Evolutionary conservation across 2,797 vertebrate species (phyloP), one percentile per base, ranked within the genome.

Genomic region (Phoeniculus purpureus): DNA sequence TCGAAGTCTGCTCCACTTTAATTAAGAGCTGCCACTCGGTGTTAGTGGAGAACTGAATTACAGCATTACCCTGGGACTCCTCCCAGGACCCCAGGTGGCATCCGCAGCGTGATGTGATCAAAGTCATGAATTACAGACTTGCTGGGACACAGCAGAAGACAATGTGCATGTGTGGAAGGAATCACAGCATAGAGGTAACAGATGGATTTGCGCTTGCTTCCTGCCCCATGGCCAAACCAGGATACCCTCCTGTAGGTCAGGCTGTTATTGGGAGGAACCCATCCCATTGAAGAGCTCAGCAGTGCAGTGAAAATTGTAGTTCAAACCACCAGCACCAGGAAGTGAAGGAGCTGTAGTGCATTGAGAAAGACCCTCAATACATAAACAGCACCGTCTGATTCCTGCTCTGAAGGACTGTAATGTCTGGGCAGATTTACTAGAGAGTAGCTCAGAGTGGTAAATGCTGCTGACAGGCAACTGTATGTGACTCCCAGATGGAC

Each of bases 121-220:
- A 68, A 84, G 85, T 75, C 78, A 66, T 85, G 78, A 92, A 81
- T 66, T 59, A 62, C 52, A 93, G 77, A 15, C 50, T 60, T 64
- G 56, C 88, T 66, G 75, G 71, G 85, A 60, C 9, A 17, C 83
- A 81, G 83, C 88, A 81, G 50, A 88, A 91, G 86, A 83, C 85
- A 59, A 52, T 89, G 87, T 81, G 85, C 50, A n/a, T 70, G 74
- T 1, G 8, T 59, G 83, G 92, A 91, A 85, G 60, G 88, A 79
- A 26, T 10, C 50, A 7, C 56, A 51, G 82, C 1, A 0, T 50
- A 19, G 90, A 23, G 71, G 81, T 91, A 84, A 81, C 82, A 68
- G 65, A 47, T 84, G 75, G 94, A 85, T 59, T 78, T 89, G n/a
- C 4, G 0, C 62, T 91, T 0, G 0, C 87, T 87, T 85, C 92